Conservation (phyloP, 37 sponge, comb jelly and placozoan genomes). For the Lycopodina hypogea region DNA sequence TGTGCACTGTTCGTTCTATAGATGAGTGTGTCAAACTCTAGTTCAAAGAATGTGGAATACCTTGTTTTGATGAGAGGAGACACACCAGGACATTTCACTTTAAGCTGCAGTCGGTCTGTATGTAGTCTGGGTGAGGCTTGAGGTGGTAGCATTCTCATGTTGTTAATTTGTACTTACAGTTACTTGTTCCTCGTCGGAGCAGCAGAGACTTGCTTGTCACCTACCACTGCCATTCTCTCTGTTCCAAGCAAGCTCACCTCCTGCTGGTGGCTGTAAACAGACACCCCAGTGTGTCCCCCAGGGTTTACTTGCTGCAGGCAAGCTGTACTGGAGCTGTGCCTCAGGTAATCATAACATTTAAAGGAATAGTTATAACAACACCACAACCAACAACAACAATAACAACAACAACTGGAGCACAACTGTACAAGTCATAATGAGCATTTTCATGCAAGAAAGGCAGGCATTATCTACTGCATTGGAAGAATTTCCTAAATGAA, state of each 20-base stretch:
- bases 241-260: conserved; percentile 28
- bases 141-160: no score
- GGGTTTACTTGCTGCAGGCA: conserved; percentile 58
- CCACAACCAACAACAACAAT: no score
- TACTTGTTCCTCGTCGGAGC: no score
- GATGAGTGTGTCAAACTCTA: conserved; percentile 64
- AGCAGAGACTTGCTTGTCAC: no score
- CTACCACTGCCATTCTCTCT: conserved; percentile 16
- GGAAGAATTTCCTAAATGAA: no score
- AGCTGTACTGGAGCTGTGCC: conserved; percentile 54
- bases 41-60: conserved; percentile 53
- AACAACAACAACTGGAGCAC: no score
- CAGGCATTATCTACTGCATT: no score
- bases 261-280: conserved; percentile 55
- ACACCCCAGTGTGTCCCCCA: conserved; percentile 32
- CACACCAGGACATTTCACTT: conserved; percentile 16
- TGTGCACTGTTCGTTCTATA: conserved; percentile 12
- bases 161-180: background rate
- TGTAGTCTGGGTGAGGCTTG: background rate
- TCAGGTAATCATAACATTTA: conserved; percentile 25
- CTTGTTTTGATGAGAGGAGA: conserved; percentile 47
- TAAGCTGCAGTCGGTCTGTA: conserved; percentile 9
- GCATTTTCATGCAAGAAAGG: no score
- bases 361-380: background rate
- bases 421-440: no score